These are phyloP conservation scores for Thunnus albacares DNA, from an alignment of 2,797 vertebrate species.

Conservation along the genomic window DNA sequence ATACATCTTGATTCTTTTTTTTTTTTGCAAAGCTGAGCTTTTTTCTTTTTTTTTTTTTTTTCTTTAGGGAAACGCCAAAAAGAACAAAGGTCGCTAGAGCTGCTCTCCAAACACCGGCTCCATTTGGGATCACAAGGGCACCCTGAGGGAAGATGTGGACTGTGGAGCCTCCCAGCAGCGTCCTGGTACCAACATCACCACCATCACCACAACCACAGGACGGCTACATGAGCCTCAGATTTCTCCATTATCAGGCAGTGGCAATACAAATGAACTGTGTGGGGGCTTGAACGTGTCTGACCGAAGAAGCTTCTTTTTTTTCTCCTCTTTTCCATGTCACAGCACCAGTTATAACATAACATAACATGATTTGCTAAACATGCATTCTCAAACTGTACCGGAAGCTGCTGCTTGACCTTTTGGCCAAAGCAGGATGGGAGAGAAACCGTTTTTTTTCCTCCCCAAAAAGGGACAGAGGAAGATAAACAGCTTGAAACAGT, in stretches of 20 bases:
- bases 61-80: constrained; percentile 94
- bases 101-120: constrained; percentile 44
- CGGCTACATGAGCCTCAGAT: constrained; percentile 41
- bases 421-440: constrained; percentile 40
- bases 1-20: neutral
- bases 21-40: neutral
- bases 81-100: constrained; percentile 95
- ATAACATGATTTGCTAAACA: constrained; percentile 53
- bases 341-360: constrained; percentile 55
- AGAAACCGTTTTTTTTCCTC: constrained; percentile 17
- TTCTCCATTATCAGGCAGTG: constrained; percentile 49
- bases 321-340: constrained; percentile 43
- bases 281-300: constrained; percentile 53
- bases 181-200: constrained; percentile 54
- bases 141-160: constrained; percentile 46
- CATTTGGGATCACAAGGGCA: constrained; percentile 47
- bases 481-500: constrained; percentile 31
- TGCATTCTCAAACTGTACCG: constrained; percentile 55
- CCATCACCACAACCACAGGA: constrained; percentile 54
- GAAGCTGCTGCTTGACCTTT: constrained; percentile 70
- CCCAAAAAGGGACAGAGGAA: constrained; percentile 30
- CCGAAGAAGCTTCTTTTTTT: constrained; percentile 50
- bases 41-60: constrained; percentile 19
- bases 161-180: constrained; percentile 47
- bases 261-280: constrained; percentile 36